phyloP scores from a whole-genome alignment of 2,113 vertebrate genomes.

The Glaucomys volans region DNA sequence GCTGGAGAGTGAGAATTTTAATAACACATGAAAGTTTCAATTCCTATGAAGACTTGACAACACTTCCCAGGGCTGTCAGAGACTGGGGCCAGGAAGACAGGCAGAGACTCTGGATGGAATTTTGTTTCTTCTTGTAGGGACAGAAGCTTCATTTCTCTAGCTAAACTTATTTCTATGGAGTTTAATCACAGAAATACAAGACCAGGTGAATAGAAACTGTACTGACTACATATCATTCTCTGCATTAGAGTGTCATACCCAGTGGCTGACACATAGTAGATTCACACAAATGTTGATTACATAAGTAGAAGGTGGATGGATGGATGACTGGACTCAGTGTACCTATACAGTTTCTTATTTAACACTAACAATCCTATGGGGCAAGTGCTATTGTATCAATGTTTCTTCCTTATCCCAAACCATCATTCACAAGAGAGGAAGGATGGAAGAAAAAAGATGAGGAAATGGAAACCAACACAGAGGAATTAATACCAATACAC shows the following conservation, averaged over 20 bases:
- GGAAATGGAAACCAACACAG: not conserved
- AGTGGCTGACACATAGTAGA: not conserved
- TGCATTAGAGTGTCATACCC: not conserved
- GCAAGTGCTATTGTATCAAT: not conserved
- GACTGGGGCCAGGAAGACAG: not conserved
- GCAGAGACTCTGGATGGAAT: not conserved
- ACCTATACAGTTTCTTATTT: not conserved
- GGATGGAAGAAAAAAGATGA: not conserved
- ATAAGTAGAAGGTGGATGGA: not conserved
- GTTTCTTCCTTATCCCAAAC: not conserved
- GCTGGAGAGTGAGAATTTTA: not conserved
- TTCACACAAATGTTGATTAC: not conserved
- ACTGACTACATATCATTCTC: not conserved
- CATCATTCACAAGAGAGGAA: not conserved
- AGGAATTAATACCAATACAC: not conserved
- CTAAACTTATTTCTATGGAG: not conserved
- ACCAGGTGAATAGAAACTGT: not conserved
- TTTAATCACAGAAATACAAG: conserved; percentile 29
- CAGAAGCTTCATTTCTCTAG: conserved; percentile 6
- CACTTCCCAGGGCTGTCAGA: not conserved
- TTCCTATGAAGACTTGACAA: conserved; percentile 27
- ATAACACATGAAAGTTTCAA: not conserved
- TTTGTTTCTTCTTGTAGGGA: not conserved
- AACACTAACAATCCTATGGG: not conserved
- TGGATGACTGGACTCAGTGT: not conserved